These are phyloP conservation scores for Gallirallus australis DNA, from an alignment of 2,797 vertebrate species.

Conservation along the genomic window DNA sequence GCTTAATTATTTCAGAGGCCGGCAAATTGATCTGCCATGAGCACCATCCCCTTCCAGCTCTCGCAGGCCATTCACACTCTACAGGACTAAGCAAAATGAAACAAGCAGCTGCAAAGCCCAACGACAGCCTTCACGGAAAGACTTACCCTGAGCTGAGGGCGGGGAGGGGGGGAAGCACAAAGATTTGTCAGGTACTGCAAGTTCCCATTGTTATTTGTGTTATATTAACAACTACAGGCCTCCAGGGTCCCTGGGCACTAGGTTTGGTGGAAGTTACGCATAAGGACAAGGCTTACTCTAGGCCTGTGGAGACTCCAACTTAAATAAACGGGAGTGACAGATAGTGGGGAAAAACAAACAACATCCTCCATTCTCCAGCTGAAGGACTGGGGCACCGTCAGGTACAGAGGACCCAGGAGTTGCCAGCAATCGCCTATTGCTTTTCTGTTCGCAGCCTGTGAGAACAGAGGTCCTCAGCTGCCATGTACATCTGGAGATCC, in stretches of 20 bases:
- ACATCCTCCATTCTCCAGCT: neutral
- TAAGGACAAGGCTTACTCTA: neutral
- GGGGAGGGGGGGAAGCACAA: neutral
- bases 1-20: conserved; percentile 53
- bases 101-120: neutral
- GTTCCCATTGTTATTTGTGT: neutral
- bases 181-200: neutral
- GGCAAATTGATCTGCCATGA: conserved; percentile 46
- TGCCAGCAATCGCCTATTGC: neutral
- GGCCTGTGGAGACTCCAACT: neutral
- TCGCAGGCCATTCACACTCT: neutral
- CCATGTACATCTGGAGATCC: neutral
- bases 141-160: neutral
- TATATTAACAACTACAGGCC: neutral
- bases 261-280: neutral
- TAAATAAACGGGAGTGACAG: neutral
- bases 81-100: neutral
- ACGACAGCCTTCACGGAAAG: neutral
- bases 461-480: neutral
- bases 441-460: neutral
- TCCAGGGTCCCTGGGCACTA: neutral
- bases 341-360: neutral
- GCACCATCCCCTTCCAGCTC: neutral
- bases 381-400: neutral
- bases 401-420: neutral